These are phyloP conservation scores for Cheirogaleus major DNA, from an alignment of 2,797 vertebrate genomes.

Conservation along the genomic window DNA sequence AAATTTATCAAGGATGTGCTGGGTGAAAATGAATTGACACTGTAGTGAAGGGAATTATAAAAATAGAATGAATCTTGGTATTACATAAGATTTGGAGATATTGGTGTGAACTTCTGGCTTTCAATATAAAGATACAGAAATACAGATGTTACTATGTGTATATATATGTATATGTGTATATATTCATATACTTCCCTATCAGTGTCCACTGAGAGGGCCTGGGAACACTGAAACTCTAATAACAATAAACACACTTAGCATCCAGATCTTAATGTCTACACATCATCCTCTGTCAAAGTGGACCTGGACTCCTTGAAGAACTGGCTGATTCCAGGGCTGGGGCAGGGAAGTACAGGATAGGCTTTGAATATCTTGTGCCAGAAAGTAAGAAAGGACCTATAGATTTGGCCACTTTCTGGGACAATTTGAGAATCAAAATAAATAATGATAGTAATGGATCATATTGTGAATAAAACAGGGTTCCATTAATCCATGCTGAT, in stretches of 20 bases:
- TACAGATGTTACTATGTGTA: not conserved
- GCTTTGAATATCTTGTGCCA: not conserved
- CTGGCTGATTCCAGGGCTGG: not conserved
- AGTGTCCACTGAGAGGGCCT: not conserved
- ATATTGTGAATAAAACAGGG: not conserved
- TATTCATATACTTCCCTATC: not conserved
- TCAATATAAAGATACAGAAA: not conserved
- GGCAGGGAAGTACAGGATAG: not conserved
- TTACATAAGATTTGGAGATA: not conserved
- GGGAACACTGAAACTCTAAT: not conserved
- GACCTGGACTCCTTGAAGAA: not conserved
- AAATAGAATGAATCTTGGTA: not conserved
- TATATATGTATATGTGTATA: not conserved
- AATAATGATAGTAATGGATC: not conserved
- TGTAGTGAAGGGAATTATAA: not conserved
- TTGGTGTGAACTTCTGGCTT: not conserved
- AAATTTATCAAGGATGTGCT: not conserved
- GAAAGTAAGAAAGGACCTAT: conserved; percentile 18
- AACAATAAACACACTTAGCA: not conserved
- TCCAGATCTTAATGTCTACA: not conserved
- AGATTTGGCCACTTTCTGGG: not conserved
- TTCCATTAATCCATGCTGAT: not conserved
- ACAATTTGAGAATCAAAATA: conserved; percentile 15
- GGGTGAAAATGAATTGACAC: not conserved
- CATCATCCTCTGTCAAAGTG: not conserved